Base-by-base conservation (phyloP, 2,888 invertebrate genomes). In the Deilephila elpenor region DNA sequence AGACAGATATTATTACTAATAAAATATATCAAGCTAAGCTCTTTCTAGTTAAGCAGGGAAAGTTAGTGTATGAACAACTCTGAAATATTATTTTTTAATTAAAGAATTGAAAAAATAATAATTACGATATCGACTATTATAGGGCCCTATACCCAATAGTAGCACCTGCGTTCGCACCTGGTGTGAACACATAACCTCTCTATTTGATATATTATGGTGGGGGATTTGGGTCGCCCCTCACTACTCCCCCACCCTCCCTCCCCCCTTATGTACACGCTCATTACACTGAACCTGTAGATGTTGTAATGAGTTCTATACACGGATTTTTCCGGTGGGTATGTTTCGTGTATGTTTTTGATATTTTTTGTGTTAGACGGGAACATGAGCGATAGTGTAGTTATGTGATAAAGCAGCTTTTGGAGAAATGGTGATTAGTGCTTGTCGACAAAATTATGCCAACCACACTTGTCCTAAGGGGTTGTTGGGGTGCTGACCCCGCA, bases 131-230 rank as follows among this genome's bases (percentile, higher is more conserved):
- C 25, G 25, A 25, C 0, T 25, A 25, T 1, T 25, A 25, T 25
- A 29, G 6, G 6, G 32, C 19, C 14, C 5, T 11, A 1, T n/a
- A n/a, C 20, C 64, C 64, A 11, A 20, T 5, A 64, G 7, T 5
- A 8, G 20, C n/a, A 7, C 34, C 61, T 11, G 34, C 62, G 11
- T 44, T 44, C 64, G 20, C n/a, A 14, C 37, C 64, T 64, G 64
- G 20, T 29, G 32, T 34, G 7, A 37, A 34, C 32, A 62, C 34
- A 62, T 34, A 34, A 44, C n/a, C 44, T 11, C 64, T 14, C 44
- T 44, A n/a, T 44, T 25, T 37, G n/a, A 44, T 64, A 64, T 64
- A 20, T 64, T 37, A 64, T 64, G 64, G 44, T 44, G 64, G 0
- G 37, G 37, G 44, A 64, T 64, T 44, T 64, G 37, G 19, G 37